phyloP scores from a whole-genome alignment of 2,113 vertebrate species.

The Centrocercus urophasianus region DNA sequence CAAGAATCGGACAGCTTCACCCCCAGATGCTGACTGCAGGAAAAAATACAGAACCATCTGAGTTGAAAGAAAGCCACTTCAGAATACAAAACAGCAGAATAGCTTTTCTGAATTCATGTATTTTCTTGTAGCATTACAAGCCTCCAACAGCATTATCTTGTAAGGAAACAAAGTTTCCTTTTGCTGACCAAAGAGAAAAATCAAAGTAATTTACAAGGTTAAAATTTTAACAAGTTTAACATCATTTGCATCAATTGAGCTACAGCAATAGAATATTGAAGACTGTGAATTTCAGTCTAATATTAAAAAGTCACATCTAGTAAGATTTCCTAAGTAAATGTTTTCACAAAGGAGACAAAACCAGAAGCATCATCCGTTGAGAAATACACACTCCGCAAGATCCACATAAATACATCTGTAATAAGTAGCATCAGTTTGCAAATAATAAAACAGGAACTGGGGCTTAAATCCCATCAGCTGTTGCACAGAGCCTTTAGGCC shows the following conservation, averaged over 20 bases:
- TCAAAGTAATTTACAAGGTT: not conserved
- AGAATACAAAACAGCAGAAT: not conserved
- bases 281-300: not conserved
- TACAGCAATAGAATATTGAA: not conserved
- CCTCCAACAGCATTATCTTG: not conserved
- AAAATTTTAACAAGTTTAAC: not conserved
- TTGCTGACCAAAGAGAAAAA: constrained; percentile 14
- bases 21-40: not conserved
- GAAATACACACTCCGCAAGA: not conserved
- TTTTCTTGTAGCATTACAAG: not conserved
- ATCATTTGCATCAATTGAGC: not conserved
- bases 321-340: not conserved
- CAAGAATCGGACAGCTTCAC: not conserved
- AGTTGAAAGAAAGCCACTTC: not conserved
- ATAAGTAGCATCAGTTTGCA: not conserved
- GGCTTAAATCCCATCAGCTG: not conserved
- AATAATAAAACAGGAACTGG: not conserved
- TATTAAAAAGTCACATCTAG: not conserved
- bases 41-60: not conserved
- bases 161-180: constrained; percentile 2
- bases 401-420: not conserved
- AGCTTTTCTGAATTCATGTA: not conserved
- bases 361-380: not conserved
- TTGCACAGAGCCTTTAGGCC: not conserved
- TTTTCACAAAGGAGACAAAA: not conserved